Base-by-base conservation (phyloP, 30 jellyfish, hydroid and myxozoan genomes). In the Clytia hemisphaerica region DNA sequence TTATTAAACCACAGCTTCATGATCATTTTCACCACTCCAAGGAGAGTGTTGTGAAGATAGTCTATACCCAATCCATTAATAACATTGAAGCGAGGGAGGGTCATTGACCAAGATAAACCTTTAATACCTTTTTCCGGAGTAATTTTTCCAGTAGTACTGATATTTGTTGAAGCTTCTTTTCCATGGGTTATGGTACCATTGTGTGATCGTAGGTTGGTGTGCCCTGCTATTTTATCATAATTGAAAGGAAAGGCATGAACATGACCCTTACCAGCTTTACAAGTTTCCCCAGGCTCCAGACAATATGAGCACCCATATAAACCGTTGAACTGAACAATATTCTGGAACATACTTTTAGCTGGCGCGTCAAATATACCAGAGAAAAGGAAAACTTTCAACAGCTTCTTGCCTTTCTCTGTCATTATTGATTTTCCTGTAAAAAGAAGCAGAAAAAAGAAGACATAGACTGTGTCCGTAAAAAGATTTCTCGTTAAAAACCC, bases 1-100 rank as follows among this genome's bases (percentile, higher is more conserved):
- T 50, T 50, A 49, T 70, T 61, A 30, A 70, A 70, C 82, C 82
- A 70, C 40, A 70, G 58, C 29, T 37, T 63, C 33, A 47, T 47
- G 76, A 70, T 2, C 32, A 61, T 70, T 61, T 48, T 70, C 24
- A 70, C 82, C 12, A 70, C 29, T 27, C 82, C 82, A 4, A 70
- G 45, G n/a, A n/a, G n/a, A n/a, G n/a, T n/a, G n/a, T 46, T 46
- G 26, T 62, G 76, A 35, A 62, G 30, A 46, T 62, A 62, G 30
- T 62, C 76, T 12, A 62, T 21, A 10, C 37, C 73, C 29, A 66
- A 54, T 2, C 79, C 79, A 9, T 66, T 45, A n/a, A 66, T 25
- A 5, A 66, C 12, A 27, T 66, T 40, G 18, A 37, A 66, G 2
- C 30, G 69, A 16, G 69, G 71, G 53, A 40, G 10, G 16, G 53